Evolutionary conservation across 2,113 vertebrate species (phyloP), one percentile per base, ranked within the genome.

Genomic region (Aspiorhynchus laticeps): DNA sequence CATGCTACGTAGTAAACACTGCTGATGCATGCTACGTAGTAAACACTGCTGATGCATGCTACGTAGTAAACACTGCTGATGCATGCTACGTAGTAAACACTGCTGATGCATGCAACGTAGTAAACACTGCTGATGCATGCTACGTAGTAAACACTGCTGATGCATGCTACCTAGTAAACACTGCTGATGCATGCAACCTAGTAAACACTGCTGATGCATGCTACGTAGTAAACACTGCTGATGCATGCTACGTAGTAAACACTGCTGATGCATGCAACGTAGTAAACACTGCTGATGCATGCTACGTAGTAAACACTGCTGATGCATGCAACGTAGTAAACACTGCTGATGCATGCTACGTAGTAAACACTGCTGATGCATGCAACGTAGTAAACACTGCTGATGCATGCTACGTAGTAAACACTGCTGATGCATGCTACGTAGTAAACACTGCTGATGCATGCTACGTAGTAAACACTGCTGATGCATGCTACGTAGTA

Each of bases 301-400:
- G 24, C 59, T 88, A 94, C 97, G 96, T 92, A 38, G 38, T 38
- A 38, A 98, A 97, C 97, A 95, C 95, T 24, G 96, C 97, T 90
- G 95, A 33, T 33, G 33, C 33, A 33, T 33, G 33, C 33, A 2
- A 2, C 33, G 2, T 33, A 33, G 33, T 33, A 33, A 33, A 33
- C 33, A 33, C 33, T 33, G 33, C 33, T 33, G 21, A 6, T 38
- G 41, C 41, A 15, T 15, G 24, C 56, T 88, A 94, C 97, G 96
- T 92, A 43, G 41, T 43, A 43, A 98, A 97, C 97, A 95, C 95
- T 24, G 96, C 53, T 56, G 17, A 33, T 33, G 33, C 33, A 33
- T 3, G 33, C 33, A 2, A 3, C 33, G 7, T 74, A 63, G 24
- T 26, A 63, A 10, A 43, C 38, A 38, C 38, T 38, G 38, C 38